Evolutionary conservation across 1,140 invertebrate genomes (phyloP), one percentile per base, ranked within the genome.

Genomic region (Leptinotarsa defecta): DNA sequence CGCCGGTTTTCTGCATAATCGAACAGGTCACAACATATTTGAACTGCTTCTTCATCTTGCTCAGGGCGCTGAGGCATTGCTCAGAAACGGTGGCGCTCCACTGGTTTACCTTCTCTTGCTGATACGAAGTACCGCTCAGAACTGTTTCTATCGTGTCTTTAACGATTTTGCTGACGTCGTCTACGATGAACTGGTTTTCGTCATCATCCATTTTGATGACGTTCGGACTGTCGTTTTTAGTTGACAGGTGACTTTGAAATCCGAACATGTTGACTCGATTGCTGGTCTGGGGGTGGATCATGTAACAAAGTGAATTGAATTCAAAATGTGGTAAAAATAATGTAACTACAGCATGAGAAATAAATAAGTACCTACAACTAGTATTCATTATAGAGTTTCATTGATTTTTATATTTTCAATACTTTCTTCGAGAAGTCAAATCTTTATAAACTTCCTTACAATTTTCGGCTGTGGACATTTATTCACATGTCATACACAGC

Each of bases 1-100:
- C 95, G 20, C 97, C 97, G 86, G 96, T 98, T 87, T 99, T 99
- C 87, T 99, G 97, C 92, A 98, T 98, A 78, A 99, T 98, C 43
- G 96, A 96, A 85, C 97, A 98, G 11, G 95, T 96, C 63, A 98
- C 96, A 90, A 86, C 82, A 71, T 85, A 86, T 75, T 99, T 99
- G 85, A 98, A 99, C 72, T 96, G 94, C 87, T 99, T 99, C 86
- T 97, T 95, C 82, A 98, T 89, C 88, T 98, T 98, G 62, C 96
- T 96, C 48, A 99, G 87, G 83, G 95, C 93, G 69, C 91, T 91
- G 76, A 99, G 89, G 84, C 96, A 97, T 74, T 94, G 93, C 87
- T 99, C 97, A 13, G 98, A 96, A 52, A 99, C 95, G 81, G 93
- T 91, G 4, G 96, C 95, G 63, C 96, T 98, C 97, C 97, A 99